These are phyloP conservation scores for Thyatira batis DNA, from an alignment of 2,888 invertebrate species.

Conservation along the genomic window DNA sequence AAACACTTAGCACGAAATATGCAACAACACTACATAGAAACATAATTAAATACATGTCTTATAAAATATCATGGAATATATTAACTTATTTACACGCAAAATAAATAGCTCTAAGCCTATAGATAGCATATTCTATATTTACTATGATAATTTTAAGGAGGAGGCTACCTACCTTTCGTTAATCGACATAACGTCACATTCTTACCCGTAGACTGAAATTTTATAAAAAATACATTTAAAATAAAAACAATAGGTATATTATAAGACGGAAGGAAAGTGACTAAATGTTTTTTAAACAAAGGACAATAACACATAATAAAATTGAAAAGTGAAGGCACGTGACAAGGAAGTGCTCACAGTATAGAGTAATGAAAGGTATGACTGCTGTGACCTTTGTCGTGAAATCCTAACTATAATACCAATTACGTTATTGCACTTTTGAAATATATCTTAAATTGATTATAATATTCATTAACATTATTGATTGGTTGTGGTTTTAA, in stretches of 20 bases:
- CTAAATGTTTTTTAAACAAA: background rate
- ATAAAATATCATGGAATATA: constrained; percentile 7
- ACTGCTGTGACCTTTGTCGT: background rate
- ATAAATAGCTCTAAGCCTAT: constrained; percentile 5
- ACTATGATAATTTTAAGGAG: background rate
- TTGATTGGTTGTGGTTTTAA: no score
- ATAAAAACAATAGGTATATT: no score
- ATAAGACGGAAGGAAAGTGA: background rate
- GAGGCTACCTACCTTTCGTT: constrained; percentile 1
- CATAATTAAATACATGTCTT: background rate
- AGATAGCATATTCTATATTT: background rate
- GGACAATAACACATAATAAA: background rate
- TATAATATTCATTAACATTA: no score
- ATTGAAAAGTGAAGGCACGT: background rate
- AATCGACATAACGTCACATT: background rate
- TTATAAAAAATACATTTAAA: background rate
- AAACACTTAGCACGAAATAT: background rate
- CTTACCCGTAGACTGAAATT: background rate
- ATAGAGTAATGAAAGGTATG: no score
- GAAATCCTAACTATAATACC: background rate
- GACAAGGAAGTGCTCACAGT: background rate
- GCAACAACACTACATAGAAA: background rate
- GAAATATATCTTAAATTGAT: no score
- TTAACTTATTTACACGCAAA: constrained; percentile 9
- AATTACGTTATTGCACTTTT: background rate